Conservation (phyloP, 2,797 vertebrate species). For the Manis javanica region DNA sequence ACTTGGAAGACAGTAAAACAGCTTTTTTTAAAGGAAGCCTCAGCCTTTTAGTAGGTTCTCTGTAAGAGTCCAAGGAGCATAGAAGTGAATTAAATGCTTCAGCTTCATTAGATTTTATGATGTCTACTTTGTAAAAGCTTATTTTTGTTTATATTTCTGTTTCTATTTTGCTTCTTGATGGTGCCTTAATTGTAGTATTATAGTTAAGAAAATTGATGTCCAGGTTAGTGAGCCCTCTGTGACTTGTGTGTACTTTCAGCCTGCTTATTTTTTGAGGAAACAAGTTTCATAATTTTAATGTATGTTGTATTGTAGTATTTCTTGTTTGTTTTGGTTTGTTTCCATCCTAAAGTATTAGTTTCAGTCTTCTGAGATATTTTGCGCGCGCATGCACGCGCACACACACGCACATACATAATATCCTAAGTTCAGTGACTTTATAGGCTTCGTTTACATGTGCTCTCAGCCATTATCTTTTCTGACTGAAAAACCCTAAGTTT, state of each 20-base stretch:
- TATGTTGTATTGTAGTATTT: neutral
- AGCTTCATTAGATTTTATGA: slow-evolving; percentile 40
- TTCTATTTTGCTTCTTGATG: slow-evolving; percentile 1
- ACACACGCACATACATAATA: neutral
- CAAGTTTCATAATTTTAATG: slow-evolving; percentile 8
- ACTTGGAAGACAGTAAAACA: slow-evolving; percentile 39
- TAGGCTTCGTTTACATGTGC: neutral
- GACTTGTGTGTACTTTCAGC: neutral
- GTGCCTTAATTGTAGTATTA: neutral
- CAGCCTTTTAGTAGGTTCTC: slow-evolving; percentile 21
- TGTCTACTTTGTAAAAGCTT: slow-evolving; percentile 15
- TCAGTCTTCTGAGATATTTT: neutral
- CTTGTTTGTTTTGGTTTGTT: neutral
- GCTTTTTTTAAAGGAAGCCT: neutral
- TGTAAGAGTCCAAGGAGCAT: neutral
- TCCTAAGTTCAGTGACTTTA: neutral
- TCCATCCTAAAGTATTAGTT: neutral
- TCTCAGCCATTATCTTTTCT: neutral
- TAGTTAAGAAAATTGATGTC: slow-evolving; percentile 22
- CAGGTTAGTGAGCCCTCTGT: neutral
- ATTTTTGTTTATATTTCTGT: neutral
- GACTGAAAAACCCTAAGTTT: slow-evolving; percentile 38
- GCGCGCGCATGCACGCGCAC: no score
- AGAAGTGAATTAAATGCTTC: neutral
- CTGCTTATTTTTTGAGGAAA: neutral